A percentile compares a stretch with the other conserved stretches of the same genome.
Evolutionary conservation across 2,888 invertebrate species (phyloP).

Genomic region (Nezara viridula): DNA sequence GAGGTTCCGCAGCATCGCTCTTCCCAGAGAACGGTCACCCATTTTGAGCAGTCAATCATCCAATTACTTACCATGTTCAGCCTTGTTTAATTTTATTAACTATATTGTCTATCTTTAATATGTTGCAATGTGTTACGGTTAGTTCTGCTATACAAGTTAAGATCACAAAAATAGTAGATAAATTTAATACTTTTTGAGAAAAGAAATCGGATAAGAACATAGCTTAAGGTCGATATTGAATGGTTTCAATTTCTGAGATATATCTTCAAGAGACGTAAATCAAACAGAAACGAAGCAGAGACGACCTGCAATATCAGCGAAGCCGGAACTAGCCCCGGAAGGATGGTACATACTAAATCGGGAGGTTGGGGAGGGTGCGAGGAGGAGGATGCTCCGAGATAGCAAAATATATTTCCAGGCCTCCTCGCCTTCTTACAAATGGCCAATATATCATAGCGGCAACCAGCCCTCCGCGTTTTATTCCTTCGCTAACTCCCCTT

Average conservation of each 20-base stretch:
- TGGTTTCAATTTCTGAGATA: not conserved
- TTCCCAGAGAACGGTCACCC: too few relatives aligned
- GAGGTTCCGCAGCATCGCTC: too few relatives aligned
- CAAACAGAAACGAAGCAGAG: not conserved
- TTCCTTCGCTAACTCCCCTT: not conserved
- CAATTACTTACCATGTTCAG: too few relatives aligned
- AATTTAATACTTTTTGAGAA: not conserved
- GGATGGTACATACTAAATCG: conserved; percentile 40
- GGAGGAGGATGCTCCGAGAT: not conserved
- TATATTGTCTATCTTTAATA: too few relatives aligned
- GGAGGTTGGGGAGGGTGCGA: not conserved
- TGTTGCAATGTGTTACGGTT: too few relatives aligned
- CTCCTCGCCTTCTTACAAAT: conserved; percentile 26
- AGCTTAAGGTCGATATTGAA: not conserved
- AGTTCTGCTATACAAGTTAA: too few relatives aligned
- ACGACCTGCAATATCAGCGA: conserved; percentile 6
- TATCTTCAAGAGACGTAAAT: conserved; percentile 1
- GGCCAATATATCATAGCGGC: conserved; percentile 5
- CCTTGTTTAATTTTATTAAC: too few relatives aligned
- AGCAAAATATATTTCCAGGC: conserved; percentile 25
- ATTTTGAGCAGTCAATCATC: too few relatives aligned
- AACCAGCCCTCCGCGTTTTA: not conserved
- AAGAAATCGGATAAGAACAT: not conserved
- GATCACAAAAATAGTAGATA: too few relatives aligned
- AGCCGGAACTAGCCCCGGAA: conserved; percentile 20